Conservation (phyloP, 2,113 vertebrate species). For the Trogon melanurus region DNA sequence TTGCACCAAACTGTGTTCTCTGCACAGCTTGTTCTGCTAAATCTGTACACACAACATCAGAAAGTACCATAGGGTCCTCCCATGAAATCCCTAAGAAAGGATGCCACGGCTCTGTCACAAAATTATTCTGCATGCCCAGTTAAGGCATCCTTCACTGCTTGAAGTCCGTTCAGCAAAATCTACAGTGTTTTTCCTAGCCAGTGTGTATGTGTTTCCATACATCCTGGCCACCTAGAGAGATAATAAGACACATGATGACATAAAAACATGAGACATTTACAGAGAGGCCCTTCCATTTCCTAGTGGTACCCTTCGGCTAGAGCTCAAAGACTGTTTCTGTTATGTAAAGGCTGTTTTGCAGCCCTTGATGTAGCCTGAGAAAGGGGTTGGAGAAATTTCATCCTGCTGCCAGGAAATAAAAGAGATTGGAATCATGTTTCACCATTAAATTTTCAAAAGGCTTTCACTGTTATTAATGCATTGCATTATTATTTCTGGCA, state of each 20-base stretch:
- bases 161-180: slow-evolving; percentile 43
- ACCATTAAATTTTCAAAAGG: not conserved
- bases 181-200: slow-evolving; percentile 32
- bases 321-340: not conserved
- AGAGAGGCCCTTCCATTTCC: not conserved
- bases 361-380: not conserved
- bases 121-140: slow-evolving; percentile 38
- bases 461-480: not conserved
- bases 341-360: not conserved
- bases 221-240: slow-evolving; percentile 1
- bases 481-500: not conserved
- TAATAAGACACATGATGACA: not conserved
- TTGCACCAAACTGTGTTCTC: not conserved
- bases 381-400: not conserved
- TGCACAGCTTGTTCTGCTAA: not conserved
- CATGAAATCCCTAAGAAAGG: not conserved
- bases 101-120: not conserved
- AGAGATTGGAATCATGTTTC: not conserved
- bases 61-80: not conserved
- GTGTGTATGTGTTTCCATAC: slow-evolving; percentile 36
- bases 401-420: not conserved
- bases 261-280: not conserved
- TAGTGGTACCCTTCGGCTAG: not conserved
- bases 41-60: not conserved
- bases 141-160: slow-evolving; percentile 48